A percentile compares a stretch with the other conserved stretches of the same genome.
Conservation (phyloP, 2,113 vertebrate species). For the Mirza zaza region DNA sequence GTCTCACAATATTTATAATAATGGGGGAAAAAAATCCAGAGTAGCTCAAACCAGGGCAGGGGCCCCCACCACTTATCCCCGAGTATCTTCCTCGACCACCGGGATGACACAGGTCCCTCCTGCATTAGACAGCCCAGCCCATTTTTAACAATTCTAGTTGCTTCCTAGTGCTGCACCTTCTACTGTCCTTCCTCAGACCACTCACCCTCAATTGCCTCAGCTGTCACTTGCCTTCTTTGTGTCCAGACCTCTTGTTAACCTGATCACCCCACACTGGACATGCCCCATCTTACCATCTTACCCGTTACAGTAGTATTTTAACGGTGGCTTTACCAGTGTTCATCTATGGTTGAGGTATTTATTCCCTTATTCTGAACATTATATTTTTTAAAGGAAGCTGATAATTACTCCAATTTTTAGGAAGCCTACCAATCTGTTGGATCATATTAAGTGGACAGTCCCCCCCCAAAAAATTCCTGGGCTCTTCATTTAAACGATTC, state of each 20-base stretch:
- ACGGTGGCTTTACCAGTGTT: background rate
- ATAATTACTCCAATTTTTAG: background rate
- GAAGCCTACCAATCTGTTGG: background rate
- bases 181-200: background rate
- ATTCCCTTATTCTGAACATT: background rate
- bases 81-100: background rate
- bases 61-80: fast-evolving
- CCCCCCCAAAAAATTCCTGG: background rate
- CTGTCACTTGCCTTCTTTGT: background rate
- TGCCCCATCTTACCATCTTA: fast-evolving
- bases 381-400: background rate
- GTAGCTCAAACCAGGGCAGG: background rate
- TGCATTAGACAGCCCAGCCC: too few species aligned
- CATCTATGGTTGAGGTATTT: background rate
- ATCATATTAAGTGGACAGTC: background rate
- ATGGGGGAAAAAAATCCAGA: background rate
- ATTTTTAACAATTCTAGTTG: background rate
- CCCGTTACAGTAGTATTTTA: background rate
- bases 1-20: background rate
- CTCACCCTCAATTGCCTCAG: fast-evolving
- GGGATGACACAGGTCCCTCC: fast-evolving
- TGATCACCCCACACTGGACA: fast-evolving
- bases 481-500: background rate
- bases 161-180: background rate
- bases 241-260: background rate